Evolutionary conservation across 2,113 vertebrate genomes (phyloP), one percentile per base, ranked within the genome.

Genomic region (Daphoenositta chrysoptera): DNA sequence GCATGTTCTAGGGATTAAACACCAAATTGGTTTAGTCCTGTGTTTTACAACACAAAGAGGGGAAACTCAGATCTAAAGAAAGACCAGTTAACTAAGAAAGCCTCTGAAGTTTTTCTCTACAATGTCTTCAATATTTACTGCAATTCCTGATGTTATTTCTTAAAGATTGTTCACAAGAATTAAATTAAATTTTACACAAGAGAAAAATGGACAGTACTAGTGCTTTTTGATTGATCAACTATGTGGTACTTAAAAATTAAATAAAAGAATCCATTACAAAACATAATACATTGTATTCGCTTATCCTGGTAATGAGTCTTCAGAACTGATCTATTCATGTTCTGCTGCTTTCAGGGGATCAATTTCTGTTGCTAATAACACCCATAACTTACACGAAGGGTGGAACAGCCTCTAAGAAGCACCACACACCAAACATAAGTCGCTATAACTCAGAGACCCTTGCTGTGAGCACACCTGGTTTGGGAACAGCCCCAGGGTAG

Each of bases 111-210:
- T 93, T 80, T 87, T 90, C 65, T 93, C 66, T 42, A 69, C 31
- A 70, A 73, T 11, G 13, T 60, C 80, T 93, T 94, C 69, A 91
- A 81, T n/a, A 31, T 79, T 83, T 93, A 73, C 91, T 85, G 77
- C 30, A 92, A 54, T 92, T 97, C 61, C 81, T 61, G 56, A 70
- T 80, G 51, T 63, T 93, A 92, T 82, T 93, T 95, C 81, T 71
- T 82, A 72, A 83, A 76, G 54, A 87, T 96, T 92, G 64, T 80
- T 78, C 81, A 87, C 73, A 92, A 93, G 86, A 94, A 94, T 56
- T 39, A 71, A 94, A 96, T 94, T 81, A 82, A 90, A 82, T 81
- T 96, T 93, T 94, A 78, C 91, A 83, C 83, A 72, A 92, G 54
- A 70, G 76, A 76, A 95, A 81, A 91, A 82, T 27, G 37, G 79